These are phyloP conservation scores for Zapornia atra DNA, from an alignment of 2,113 vertebrate species.

Conservation along the genomic window DNA sequence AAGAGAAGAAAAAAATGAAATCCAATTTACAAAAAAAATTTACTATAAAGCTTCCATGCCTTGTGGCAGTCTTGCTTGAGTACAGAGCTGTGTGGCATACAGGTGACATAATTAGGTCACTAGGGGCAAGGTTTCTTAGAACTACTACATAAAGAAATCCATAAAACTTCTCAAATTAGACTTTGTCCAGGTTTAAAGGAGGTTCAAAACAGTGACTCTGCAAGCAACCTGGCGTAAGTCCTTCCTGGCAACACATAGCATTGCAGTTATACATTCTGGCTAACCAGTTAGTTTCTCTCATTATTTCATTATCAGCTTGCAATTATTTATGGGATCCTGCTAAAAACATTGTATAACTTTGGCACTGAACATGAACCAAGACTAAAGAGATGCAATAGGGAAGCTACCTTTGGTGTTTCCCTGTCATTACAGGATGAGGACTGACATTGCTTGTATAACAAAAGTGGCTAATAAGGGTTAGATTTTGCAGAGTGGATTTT, in stretches of 20 bases:
- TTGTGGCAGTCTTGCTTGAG: constrained; percentile 39
- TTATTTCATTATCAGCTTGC: not conserved
- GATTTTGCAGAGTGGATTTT: not conserved
- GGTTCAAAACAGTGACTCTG: not conserved
- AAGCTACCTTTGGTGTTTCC: not conserved
- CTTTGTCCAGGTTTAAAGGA: not conserved
- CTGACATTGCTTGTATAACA: not conserved
- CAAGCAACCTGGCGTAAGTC: not conserved
- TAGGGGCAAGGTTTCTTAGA: constrained; percentile 71
- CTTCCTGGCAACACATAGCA: not conserved
- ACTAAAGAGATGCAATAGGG: not conserved
- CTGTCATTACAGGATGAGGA: not conserved
- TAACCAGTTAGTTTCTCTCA: not conserved
- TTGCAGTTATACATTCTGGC: not conserved
- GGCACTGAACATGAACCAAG: not conserved
- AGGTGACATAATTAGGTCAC: constrained; percentile 87
- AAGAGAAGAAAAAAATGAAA: not conserved
- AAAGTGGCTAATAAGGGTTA: not conserved
- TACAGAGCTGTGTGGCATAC: constrained; percentile 70
- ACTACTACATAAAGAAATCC: constrained; percentile 41
- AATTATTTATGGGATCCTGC: not conserved
- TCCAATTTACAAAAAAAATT: constrained; percentile 13
- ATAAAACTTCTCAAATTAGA: constrained; percentile 9
- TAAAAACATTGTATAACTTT: not conserved
- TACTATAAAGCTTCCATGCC: constrained; percentile 54